Evolutionary conservation across 2,888 invertebrate genomes (phyloP).

Genomic region (Plagodis dolabraria): DNA sequence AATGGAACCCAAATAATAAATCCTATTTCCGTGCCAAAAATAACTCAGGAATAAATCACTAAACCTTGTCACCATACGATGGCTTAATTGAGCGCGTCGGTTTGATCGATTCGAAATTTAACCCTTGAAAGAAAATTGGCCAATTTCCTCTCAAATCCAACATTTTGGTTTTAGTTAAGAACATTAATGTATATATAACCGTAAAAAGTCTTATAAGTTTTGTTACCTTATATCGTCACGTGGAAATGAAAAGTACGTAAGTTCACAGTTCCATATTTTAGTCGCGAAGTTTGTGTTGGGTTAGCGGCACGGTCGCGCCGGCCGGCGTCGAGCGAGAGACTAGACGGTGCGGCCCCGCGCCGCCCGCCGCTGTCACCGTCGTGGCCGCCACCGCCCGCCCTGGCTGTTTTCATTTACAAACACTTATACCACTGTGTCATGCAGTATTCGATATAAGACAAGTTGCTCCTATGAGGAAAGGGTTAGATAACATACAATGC

Average conservation of each 20-base stretch:
- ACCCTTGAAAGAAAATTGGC: constrained; percentile 10
- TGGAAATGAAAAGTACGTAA: constrained; percentile 41
- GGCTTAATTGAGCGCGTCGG: constrained; percentile 27
- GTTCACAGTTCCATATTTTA: constrained; percentile 50
- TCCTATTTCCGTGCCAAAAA: constrained; percentile 27
- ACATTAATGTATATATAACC: background rate
- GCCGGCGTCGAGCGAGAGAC: constrained; percentile 73
- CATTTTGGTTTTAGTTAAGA: background rate
- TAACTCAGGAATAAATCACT: constrained; percentile 30
- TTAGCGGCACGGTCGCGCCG: constrained; percentile 56
- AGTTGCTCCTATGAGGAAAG: background rate
- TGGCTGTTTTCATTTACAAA: constrained; percentile 49
- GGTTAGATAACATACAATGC: background rate
- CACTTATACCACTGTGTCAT: constrained; percentile 53
- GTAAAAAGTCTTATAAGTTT: constrained; percentile 5
- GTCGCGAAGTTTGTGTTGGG: constrained; percentile 38
- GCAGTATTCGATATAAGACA: constrained; percentile 47
- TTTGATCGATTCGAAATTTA: constrained; percentile 25
- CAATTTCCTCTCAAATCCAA: constrained; percentile 1
- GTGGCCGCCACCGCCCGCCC: constrained; percentile 45
- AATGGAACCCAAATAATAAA: background rate
- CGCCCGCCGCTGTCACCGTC: constrained; percentile 23
- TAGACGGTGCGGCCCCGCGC: constrained; percentile 54
- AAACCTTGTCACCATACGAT: constrained; percentile 28
- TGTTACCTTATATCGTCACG: constrained; percentile 47